Base-by-base conservation (phyloP, 2,888 invertebrate species). In the Tinea trinotella region DNA sequence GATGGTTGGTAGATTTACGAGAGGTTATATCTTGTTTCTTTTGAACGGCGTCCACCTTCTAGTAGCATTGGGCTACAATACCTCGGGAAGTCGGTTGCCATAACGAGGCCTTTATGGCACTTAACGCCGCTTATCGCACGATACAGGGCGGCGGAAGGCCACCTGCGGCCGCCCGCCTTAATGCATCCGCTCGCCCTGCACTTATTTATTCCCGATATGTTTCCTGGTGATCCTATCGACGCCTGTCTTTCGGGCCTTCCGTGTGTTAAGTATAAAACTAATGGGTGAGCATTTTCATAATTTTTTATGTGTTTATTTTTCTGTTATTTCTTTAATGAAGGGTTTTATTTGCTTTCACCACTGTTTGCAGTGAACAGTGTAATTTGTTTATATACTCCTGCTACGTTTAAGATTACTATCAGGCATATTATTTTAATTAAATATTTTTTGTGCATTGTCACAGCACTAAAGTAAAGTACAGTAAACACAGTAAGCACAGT, bases 171-270 rank as follows among this genome's bases (percentile, higher is more conserved):
- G 68, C 71, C 76, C 72, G 73, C 76, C 79, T 76, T 83, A 81
- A 82, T 81, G 79, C 80, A 75, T 82, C 82, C 83, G 82, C 74
- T 24, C 35, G 52, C 53, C 22, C 20, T 53, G 54, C 56, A 80
- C 77, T 81, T 83, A 81, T 83, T 84, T 83, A 82, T 79, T 74
- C 63, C 60, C 66, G 78, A 80, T 82, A 74, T 76, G 74, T 76
- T 80, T 80, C 82, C 81, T 74, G 70, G 74, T 9, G 50, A 50
- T 50, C 12, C 24, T 50, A 50, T 50, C 50, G 24, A 13, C 48
- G 3, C 18, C 15, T 50, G 50, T 50, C 50, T 50, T 46, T 50
- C 24, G 50, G 50, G 50, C 18, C 18, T 48, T 18, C 48, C 18
- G 48, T 17, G 18, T 48, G 48, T 48, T 18, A 17, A 48, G 3